Percentiles rank a stretch among this genome's conserved stretches.
phyloP scores from a whole-genome alignment of 2,888 invertebrate species.

The Cephus pygmeus region DNA sequence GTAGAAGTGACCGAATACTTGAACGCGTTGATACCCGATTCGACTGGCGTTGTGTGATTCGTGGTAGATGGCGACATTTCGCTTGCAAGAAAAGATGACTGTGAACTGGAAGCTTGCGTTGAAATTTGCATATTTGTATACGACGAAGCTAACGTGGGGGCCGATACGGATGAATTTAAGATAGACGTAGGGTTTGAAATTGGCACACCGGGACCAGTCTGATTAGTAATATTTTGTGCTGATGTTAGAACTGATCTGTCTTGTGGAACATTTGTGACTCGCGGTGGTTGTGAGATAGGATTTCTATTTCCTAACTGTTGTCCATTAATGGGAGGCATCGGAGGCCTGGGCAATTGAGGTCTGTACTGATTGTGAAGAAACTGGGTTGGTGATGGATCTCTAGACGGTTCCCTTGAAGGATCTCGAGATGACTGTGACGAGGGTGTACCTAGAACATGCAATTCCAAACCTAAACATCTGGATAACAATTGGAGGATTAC shows the following conservation, averaged over 20 bases:
- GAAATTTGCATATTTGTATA: conserved; percentile 19
- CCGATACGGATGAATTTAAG: background rate
- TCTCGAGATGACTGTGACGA: conserved; percentile 67
- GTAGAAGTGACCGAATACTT: conserved; percentile 14
- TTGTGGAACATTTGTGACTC: conserved; percentile 27
- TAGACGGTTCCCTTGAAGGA: conserved; percentile 65
- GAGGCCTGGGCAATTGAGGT: conserved; percentile 45
- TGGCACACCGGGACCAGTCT: conserved; percentile 7
- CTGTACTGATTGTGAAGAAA: conserved; percentile 53
- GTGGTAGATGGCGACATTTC: conserved; percentile 15
- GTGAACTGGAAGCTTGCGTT: conserved; percentile 12
- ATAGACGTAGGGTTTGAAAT: conserved; percentile 6
- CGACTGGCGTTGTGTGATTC: conserved; percentile 17
- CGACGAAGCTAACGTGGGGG: conserved; percentile 10
- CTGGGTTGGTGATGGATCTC: conserved; percentile 63
- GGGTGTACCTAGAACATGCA: conserved; percentile 56
- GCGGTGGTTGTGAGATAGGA: conserved; percentile 20
- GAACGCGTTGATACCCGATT: conserved; percentile 7
- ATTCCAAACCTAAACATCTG: background rate
- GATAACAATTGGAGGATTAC: background rate
- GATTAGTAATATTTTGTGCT: conserved; percentile 13
- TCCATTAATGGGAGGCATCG: conserved; percentile 55
- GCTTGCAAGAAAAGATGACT: conserved; percentile 6
- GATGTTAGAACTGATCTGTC: conserved; percentile 17
- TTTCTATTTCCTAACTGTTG: conserved; percentile 34